Percentiles rank a stretch among this genome's conserved stretches.
Conservation (phyloP, 1,140 invertebrate species). For the Caerostris extrusa region DNA sequence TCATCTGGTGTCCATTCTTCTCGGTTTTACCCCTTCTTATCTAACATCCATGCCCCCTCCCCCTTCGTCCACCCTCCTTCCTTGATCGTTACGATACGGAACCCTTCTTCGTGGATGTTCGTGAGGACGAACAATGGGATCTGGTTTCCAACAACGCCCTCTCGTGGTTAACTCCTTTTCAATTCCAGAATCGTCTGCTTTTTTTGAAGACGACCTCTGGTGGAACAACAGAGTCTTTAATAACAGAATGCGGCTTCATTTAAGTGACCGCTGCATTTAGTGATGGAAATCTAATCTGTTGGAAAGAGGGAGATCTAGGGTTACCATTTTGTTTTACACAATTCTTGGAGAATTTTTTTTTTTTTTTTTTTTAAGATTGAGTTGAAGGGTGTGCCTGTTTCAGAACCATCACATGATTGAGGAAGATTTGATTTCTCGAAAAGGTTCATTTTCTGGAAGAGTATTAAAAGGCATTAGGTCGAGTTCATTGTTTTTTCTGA, state of each 20-base stretch:
- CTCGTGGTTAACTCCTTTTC: conserved; percentile 2
- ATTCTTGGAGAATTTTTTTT: not conserved
- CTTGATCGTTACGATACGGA: conserved; percentile 3
- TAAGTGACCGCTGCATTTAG: not conserved
- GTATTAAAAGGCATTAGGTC: not conserved
- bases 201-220: not conserved
- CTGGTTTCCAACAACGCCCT: conserved; percentile 28
- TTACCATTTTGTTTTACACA: conserved; percentile 38
- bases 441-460: not conserved
- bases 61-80: not conserved
- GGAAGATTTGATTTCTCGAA: not conserved
- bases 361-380: not conserved
- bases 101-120: conserved; percentile 7
- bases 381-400: conserved; percentile 1
- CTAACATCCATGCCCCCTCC: not conserved
- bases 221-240: not conserved
- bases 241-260: not conserved
- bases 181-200: conserved; percentile 25
- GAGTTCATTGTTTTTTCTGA: not conserved
- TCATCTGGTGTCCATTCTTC: not conserved
- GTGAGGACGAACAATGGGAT: conserved; percentile 33
- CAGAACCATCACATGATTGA: not conserved
- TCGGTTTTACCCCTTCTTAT: conserved; percentile 12
- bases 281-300: not conserved
- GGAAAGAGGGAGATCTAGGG: not conserved